Base-by-base conservation (phyloP, 2,888 invertebrate species). In the Blastobasis adustella region DNA sequence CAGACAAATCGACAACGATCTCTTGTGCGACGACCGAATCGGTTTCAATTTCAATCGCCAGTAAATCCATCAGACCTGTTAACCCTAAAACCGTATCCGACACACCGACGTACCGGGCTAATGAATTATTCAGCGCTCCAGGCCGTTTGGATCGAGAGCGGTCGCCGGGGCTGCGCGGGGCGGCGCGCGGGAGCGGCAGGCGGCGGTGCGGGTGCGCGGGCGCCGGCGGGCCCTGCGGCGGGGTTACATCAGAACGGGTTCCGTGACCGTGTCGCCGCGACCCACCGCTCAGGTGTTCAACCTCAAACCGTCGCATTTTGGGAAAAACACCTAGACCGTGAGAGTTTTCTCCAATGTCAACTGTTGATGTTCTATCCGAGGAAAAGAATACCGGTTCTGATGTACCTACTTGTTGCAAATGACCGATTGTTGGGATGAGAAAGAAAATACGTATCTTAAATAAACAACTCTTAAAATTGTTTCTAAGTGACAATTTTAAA, bases 51-150 rank as follows among this genome's bases (percentile, higher is more conserved):
- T 23, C 44, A 47, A 51, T 47, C 10, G 48, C 37, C 41, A 48
- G 23, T 39, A 40, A 10, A 38, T 58, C 51, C 48, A 46, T 47
- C 51, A 60, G 59, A 57, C 60, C 63, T 54, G 60, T 56, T 64
- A 61, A 62, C 61, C 64, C 64, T 58, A 62, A 63, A 63, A 61
- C 58, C 52, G 45, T 58, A 58, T 59, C 60, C 61, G 63, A 61
- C 55, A 58, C 51, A 50, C 47, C 49, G 59, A 55, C 58, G 59
- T 59, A 60, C 54, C 53, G 55, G 10, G 53, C 45, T 48, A 53
- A 58, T 67, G 63, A 62, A 65, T 67, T 52, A 65, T 65, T 61
- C 65, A 67, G 57, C 50, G 47, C 50, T 51, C 55, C 23, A 23
- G 56, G 59, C 60, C 60, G 62, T 60, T 58, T 50, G 43, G 39